Percentiles rank a stretch among this genome's conserved stretches.
phyloP scores from a whole-genome alignment of 2,797 vertebrate species.

The Sorex maritimensis region DNA sequence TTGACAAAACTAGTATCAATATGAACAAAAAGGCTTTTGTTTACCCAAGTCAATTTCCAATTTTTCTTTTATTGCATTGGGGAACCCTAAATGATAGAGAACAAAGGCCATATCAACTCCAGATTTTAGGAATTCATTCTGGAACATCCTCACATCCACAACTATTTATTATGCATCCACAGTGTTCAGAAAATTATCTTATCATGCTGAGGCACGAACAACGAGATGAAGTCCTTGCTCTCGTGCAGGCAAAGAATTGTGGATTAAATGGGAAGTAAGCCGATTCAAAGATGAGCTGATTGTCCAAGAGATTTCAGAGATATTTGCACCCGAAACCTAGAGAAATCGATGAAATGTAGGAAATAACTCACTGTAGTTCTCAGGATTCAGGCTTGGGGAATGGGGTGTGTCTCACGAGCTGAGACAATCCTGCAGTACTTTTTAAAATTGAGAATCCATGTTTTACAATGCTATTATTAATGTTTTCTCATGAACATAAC shows the following conservation, averaged over 20 bases:
- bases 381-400: background rate
- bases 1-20: constrained; percentile 10
- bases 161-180: background rate
- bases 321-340: background rate
- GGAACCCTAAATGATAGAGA: background rate
- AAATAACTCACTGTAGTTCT: background rate
- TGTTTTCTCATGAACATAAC: no score
- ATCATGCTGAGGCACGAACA: background rate
- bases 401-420: background rate
- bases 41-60: constrained; percentile 27
- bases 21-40: background rate
- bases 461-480: no score
- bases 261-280: background rate
- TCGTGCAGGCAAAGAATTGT: background rate
- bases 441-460: no score
- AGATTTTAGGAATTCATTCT: background rate
- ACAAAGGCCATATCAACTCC: background rate
- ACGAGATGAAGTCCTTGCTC: background rate
- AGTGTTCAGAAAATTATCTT: background rate
- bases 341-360: constrained; percentile 5
- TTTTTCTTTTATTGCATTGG: background rate
- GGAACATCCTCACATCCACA: background rate
- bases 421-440: background rate
- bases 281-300: background rate
- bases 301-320: constrained; percentile 37